Percentiles rank a stretch among this genome's conserved stretches.
Conservation (phyloP, 2,797 vertebrate species). For the Oophaga sylvatica region DNA sequence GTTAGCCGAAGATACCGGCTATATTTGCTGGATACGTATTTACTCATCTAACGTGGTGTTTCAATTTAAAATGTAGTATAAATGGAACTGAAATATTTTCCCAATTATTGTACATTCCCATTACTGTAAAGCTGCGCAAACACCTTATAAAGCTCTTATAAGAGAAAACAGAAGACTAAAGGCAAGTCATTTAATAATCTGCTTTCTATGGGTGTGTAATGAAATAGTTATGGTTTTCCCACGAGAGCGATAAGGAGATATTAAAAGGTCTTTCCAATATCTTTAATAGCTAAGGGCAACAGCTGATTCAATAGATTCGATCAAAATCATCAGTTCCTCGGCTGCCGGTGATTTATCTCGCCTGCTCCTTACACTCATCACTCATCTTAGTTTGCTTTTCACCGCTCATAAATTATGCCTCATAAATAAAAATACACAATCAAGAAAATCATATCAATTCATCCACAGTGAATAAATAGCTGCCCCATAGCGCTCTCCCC, state of each 20-base stretch:
- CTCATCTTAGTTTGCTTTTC: slow-evolving; percentile 86
- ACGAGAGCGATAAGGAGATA: slow-evolving; percentile 88
- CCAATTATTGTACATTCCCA: background rate
- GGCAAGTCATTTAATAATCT: slow-evolving; percentile 79
- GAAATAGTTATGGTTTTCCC: slow-evolving; percentile 80
- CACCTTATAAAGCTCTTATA: slow-evolving; percentile 68
- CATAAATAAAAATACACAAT: slow-evolving; percentile 99
- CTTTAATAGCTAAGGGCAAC: slow-evolving; percentile 89
- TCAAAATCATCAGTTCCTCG: slow-evolving; percentile 89
- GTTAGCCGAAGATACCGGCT: no score
- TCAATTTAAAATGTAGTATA: background rate
- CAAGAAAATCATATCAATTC: slow-evolving; percentile 95
- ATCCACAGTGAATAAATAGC: slow-evolving; percentile 82
- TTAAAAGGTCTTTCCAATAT: slow-evolving; percentile 98
- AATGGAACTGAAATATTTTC: no score
- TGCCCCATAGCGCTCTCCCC: slow-evolving; percentile 79
- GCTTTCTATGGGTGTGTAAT: slow-evolving; percentile 79
- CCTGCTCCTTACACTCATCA: slow-evolving; percentile 87
- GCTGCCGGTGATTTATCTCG: slow-evolving; percentile 91
- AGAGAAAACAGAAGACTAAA: slow-evolving; percentile 71
- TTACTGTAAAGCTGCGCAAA: slow-evolving; percentile 8
- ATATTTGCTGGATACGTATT: no score
- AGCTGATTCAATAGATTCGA: slow-evolving; percentile 97
- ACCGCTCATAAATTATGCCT: slow-evolving; percentile 95
- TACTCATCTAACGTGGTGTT: no score